Percentiles rank a stretch among this genome's conserved stretches.
These are phyloP conservation scores for Ornithoptera priamus DNA, from an alignment of 2,888 invertebrate genomes.

Conservation along the genomic window DNA sequence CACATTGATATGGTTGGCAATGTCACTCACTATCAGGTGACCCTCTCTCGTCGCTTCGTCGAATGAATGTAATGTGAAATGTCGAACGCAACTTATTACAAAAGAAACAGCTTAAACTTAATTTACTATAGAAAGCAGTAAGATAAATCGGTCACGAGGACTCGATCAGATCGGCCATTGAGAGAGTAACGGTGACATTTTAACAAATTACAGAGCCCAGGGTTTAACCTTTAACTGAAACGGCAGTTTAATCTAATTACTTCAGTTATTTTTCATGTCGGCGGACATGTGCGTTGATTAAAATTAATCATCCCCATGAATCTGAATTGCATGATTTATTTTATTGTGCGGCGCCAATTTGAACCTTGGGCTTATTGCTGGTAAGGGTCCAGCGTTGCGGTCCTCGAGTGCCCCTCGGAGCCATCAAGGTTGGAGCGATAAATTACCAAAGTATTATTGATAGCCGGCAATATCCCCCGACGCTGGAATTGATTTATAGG, in stretches of 20 bases:
- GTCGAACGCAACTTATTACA: slow-evolving; percentile 3
- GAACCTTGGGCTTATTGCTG: slow-evolving; percentile 9
- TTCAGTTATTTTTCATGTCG: slow-evolving; percentile 34
- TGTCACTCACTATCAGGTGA: no score
- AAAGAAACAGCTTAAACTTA: slow-evolving; percentile 8
- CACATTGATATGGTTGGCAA: no score
- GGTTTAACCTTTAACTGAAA: slow-evolving; percentile 11
- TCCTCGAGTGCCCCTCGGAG: slow-evolving; percentile 7
- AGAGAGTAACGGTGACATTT: slow-evolving; percentile 7
- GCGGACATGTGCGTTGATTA: slow-evolving; percentile 35
- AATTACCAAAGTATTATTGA: slow-evolving; percentile 29
- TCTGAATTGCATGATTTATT: slow-evolving; percentile 21
- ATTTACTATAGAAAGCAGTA: slow-evolving; percentile 16
- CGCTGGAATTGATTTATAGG: slow-evolving; percentile 23
- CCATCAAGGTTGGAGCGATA: slow-evolving; percentile 23
- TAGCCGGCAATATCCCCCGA: slow-evolving; percentile 17
- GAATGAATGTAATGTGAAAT: no score
- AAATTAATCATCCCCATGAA: slow-evolving; percentile 37
- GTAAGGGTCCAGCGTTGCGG: background rate
- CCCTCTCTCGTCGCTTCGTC: no score
- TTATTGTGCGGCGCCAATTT: slow-evolving; percentile 5
- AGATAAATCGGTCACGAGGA: slow-evolving; percentile 17
- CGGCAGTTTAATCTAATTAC: slow-evolving; percentile 31
- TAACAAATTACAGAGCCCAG: slow-evolving; percentile 16
- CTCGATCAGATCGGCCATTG: background rate